A percentile compares a stretch with the other conserved stretches of the same genome.
These are phyloP conservation scores for Porites evermanni DNA, from an alignment of 92 coral and sea anemone species.

Conservation along the genomic window DNA sequence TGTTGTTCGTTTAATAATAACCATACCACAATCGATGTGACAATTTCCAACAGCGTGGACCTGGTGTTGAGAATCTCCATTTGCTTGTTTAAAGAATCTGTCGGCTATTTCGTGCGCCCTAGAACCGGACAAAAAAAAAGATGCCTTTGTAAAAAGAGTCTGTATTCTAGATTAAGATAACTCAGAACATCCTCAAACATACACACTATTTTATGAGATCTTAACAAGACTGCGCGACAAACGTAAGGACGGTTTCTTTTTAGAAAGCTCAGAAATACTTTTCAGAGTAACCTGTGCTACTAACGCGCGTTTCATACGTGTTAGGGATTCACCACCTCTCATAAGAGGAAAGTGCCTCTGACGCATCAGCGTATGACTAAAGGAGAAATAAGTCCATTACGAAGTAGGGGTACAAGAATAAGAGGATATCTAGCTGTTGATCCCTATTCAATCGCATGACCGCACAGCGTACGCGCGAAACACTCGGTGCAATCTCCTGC, in stretches of 20 bases:
- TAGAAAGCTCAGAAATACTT: too few species aligned
- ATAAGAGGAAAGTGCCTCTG: too few species aligned
- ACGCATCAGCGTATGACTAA: too few species aligned
- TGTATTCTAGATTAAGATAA: not conserved
- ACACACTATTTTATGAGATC: not conserved
- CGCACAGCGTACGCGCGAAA: too few species aligned
- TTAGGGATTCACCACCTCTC: too few species aligned
- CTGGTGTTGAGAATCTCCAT: constrained; percentile 94
- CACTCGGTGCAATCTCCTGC: too few species aligned
- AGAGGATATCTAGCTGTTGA: too few species aligned
- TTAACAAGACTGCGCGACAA: not conserved
- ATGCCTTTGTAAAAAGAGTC: not conserved
- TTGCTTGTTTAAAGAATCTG: constrained; percentile 77
- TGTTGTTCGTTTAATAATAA: not conserved
- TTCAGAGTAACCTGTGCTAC: too few species aligned
- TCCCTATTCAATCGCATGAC: too few species aligned
- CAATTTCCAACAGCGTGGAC: constrained; percentile 98
- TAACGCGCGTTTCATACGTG: too few species aligned
- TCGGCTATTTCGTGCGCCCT: constrained; percentile 92
- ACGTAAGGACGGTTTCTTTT: not conserved
- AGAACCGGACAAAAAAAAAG: not conserved
- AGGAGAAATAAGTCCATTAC: too few species aligned
- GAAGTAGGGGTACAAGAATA: too few species aligned
- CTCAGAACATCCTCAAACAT: not conserved
- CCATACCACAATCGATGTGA: constrained; percentile 93